phyloP scores from a whole-genome alignment of 2,113 vertebrate genomes.

The Hiodon tergisus region DNA sequence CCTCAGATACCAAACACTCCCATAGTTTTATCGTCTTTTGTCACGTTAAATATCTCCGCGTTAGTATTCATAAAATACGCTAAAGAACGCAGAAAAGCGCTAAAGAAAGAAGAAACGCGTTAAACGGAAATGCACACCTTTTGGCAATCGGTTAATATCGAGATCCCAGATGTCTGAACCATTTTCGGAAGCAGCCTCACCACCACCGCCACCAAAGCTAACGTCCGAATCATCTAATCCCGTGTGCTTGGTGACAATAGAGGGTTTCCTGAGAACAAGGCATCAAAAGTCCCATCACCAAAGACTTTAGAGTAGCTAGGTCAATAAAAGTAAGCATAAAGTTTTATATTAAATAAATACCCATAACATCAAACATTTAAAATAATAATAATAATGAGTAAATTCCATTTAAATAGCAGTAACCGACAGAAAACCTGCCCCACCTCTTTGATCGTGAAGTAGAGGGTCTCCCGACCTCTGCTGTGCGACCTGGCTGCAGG shows the following conservation, averaged over 20 bases:
- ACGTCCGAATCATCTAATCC: conserved; percentile 85
- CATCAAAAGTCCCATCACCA: background rate
- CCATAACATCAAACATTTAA: too few species aligned
- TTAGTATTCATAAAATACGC: too few species aligned
- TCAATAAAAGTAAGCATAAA: background rate
- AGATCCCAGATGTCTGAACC: conserved; percentile 68
- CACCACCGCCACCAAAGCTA: conserved; percentile 68
- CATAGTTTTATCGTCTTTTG: too few species aligned
- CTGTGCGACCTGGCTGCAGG: conserved; percentile 65
- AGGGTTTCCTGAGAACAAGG: conserved; percentile 74
- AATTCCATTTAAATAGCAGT: background rate
- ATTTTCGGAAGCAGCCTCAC: conserved; percentile 64
- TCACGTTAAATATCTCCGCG: too few species aligned
- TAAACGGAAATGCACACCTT: conserved; percentile 65
- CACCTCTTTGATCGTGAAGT: conserved; percentile 78
- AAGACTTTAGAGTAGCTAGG: background rate
- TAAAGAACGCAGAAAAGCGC: too few species aligned
- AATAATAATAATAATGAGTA: too few species aligned
- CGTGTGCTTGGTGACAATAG: conserved; percentile 83
- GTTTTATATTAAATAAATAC: too few species aligned
- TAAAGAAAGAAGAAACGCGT: background rate
- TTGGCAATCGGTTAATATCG: conserved; percentile 80
- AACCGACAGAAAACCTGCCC: conserved; percentile 34
- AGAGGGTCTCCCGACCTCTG: conserved; percentile 61
- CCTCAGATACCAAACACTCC: too few species aligned